Base-by-base conservation (phyloP, 2,113 vertebrate genomes). In the Neodon shergylaensis region DNA sequence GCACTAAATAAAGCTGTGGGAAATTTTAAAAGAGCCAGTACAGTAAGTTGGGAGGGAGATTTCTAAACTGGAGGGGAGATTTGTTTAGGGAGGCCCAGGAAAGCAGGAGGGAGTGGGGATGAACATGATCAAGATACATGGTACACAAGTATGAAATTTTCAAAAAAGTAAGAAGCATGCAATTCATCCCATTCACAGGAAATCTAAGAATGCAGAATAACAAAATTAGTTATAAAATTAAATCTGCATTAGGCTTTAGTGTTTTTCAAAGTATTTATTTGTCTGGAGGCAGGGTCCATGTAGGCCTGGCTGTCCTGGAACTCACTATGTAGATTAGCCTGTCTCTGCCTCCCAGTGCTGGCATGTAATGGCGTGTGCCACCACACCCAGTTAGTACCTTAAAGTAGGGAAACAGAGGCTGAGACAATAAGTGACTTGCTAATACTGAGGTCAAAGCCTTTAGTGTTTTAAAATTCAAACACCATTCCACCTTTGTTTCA, bases 321-420 rank as follows among this genome's bases (percentile, higher is more conserved):
- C 52, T 24, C 21, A n/a, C 77, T 24, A 14, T 61, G 14, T 13
- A 63, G 16, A 65, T 8, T 28, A 44, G 22, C 16, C 26, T 44
- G 58, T 44, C 14, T 44, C 82, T 65, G 39, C 26, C 58, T 84
- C 58, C 82, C 82, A 63, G 58, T 28, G 58, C 39, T 84, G 54
- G n/a, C 54, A 63, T 42, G 52, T 17, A 28, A 63, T 63, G n/a
- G 22, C 4, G 21, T 61, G 14, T 63, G 39, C 39, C n/a, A 42
- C 58, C 26, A 65, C 16, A 31, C 58, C 16, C 39, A 63, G 52
- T 39, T 82, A 61, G 58, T 49, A 36, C 11, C 10, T 89, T 33
- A 95, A 63, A 96, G 22, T 44, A 93, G 65, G 52, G 92, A 96
- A 97, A 93, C 28, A 39, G 61, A 96, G 65, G 66, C 36, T 95